Conservation (phyloP, 2,888 invertebrate genomes). For the Marronus borbonicus region DNA sequence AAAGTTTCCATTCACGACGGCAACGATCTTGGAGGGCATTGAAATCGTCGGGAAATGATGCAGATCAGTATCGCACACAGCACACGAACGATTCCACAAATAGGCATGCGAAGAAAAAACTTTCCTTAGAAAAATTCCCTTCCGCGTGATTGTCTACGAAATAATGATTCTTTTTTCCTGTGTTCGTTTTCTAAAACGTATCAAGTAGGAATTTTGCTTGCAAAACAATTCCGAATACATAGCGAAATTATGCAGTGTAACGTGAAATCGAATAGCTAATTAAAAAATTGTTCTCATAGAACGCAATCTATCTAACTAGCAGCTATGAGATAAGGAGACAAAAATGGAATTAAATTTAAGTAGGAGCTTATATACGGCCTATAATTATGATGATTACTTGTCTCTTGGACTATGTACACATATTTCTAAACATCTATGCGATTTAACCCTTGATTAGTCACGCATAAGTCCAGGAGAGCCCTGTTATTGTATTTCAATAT, state of each 20-base stretch:
- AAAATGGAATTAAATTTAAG: too few species aligned
- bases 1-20: constrained; percentile 13
- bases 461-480: too few species aligned
- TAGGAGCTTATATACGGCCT: too few species aligned
- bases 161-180: constrained; percentile 12
- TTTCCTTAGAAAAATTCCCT: constrained; percentile 36
- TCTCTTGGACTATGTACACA: too few species aligned
- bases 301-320: too few species aligned
- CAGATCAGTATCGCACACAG: constrained; percentile 18
- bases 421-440: too few species aligned
- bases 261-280: constrained; percentile 21
- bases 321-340: too few species aligned
- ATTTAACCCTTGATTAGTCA: too few species aligned
- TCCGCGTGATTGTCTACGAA: constrained; percentile 21
- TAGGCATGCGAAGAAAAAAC: constrained; percentile 23
- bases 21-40: neutral
- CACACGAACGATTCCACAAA: neutral
- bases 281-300: neutral
- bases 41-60: constrained; percentile 17
- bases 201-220: neutral
- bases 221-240: constrained; percentile 17
- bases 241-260: constrained; percentile 1
- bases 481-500: too few species aligned
- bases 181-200: constrained; percentile 21
- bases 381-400: too few species aligned